A percentile compares a stretch with the other conserved stretches of the same genome.
phyloP scores from a whole-genome alignment of 2,797 vertebrate species.

The Anguilla pacifica region DNA sequence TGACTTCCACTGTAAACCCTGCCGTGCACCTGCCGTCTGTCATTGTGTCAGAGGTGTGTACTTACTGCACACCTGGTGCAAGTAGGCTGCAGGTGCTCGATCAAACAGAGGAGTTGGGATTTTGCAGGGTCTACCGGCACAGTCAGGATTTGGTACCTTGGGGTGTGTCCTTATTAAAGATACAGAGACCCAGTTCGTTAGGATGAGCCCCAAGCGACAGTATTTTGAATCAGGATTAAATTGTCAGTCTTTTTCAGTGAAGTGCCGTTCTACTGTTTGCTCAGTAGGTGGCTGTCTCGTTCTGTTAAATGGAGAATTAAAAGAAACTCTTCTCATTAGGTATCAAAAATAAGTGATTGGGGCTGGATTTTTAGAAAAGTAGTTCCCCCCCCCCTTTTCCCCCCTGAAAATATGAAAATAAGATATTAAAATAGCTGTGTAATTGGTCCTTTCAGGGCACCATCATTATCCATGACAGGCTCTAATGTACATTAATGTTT shows the following conservation, averaged over 20 bases:
- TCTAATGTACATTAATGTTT: no score
- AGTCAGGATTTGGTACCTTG: not conserved
- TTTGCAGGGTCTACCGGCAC: not conserved
- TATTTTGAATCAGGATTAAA: not conserved
- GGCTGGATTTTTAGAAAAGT: not conserved
- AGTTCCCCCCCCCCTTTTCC: not conserved
- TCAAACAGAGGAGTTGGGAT: no score
- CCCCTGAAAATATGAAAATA: not conserved
- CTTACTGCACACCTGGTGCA: not conserved
- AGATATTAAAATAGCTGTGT: not conserved
- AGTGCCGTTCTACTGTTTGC: not conserved
- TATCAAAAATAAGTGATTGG: not conserved
- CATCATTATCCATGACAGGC: no score
- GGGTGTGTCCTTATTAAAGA: not conserved
- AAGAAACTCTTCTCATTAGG: not conserved
- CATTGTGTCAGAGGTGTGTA: not conserved
- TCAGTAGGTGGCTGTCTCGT: conserved; percentile 51
- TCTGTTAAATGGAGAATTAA: conserved; percentile 19
- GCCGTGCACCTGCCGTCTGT: not conserved
- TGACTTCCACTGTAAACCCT: not conserved
- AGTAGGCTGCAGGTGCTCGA: not conserved
- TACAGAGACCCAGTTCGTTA: not conserved
- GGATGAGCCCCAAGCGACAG: not conserved
- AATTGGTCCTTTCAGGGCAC: not conserved
- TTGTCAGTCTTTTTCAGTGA: not conserved